Evolutionary conservation across 2,888 invertebrate species (phyloP).

Genomic region (Ochropleura leucogaster): DNA sequence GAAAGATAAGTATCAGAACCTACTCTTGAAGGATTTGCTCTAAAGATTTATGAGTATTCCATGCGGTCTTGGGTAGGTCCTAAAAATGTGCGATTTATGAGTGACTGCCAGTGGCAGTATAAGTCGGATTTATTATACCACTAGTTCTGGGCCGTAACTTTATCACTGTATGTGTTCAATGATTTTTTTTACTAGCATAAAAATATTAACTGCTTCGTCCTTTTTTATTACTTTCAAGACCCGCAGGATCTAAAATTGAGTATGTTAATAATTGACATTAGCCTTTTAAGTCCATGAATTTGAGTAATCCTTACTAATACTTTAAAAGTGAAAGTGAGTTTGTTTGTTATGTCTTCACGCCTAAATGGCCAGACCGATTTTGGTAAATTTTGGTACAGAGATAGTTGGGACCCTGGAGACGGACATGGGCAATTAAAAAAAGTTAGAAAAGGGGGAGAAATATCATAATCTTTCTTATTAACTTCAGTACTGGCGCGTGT

Average conservation of each 20-base stretch:
- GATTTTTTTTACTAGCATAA: conserved; percentile 59
- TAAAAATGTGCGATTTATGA: conserved; percentile 67
- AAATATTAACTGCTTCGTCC: conserved; percentile 44
- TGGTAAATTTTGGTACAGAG: too few species aligned
- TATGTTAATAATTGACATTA: conserved; percentile 2
- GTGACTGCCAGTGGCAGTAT: conserved; percentile 52
- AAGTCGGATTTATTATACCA: conserved; percentile 60
- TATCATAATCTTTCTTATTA: too few species aligned
- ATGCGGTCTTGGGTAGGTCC: conserved; percentile 48
- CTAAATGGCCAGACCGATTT: too few species aligned
- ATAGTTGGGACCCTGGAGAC: too few species aligned
- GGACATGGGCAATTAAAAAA: too few species aligned
- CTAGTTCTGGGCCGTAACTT: conserved; percentile 48
- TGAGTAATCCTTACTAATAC: too few species aligned
- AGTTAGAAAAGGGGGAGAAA: too few species aligned
- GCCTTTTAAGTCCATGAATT: too few species aligned
- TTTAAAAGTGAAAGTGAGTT: too few species aligned
- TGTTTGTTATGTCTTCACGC: too few species aligned
- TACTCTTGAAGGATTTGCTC: conserved; percentile 55
- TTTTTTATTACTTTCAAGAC: conserved; percentile 18
- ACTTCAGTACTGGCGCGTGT: conserved; percentile 19
- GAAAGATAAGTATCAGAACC: conserved; percentile 45
- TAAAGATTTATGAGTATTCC: conserved; percentile 64
- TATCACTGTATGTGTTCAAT: conserved; percentile 44
- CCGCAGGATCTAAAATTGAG: not conserved